Percentiles rank a stretch among this genome's conserved stretches.
Conservation (phyloP, 2,113 vertebrate genomes). For the Coptodon rendalli region DNA sequence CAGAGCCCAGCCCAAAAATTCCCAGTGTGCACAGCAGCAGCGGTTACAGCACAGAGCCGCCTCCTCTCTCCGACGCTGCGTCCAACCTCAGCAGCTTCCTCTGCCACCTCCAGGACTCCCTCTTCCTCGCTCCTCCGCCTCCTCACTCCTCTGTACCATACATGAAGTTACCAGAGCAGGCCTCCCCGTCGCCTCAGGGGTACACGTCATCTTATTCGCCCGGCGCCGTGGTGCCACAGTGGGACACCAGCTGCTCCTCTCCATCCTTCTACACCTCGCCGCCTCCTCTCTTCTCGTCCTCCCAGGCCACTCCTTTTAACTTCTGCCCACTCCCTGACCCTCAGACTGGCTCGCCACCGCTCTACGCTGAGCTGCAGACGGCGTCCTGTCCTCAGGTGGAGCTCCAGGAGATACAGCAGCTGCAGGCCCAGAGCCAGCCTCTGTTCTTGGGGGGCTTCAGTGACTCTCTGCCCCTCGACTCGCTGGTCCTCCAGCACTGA, state of each 20-base stretch:
- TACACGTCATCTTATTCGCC: constrained; percentile 77
- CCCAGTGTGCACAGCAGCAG: constrained; percentile 32
- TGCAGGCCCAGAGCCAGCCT: background rate
- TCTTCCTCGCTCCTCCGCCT: background rate
- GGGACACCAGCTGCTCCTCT: constrained; percentile 60
- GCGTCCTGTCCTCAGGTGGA: background rate
- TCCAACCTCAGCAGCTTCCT: constrained; percentile 63
- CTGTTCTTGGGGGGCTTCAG: background rate
- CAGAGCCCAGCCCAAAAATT: constrained; percentile 69
- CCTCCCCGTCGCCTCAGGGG: constrained; percentile 54
- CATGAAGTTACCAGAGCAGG: constrained; percentile 69
- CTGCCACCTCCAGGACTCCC: constrained; percentile 67
- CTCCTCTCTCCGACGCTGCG: constrained; percentile 11
- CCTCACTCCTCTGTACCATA: background rate
- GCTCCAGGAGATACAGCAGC: background rate
- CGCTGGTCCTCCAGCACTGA: constrained; percentile 11
- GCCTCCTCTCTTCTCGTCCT: background rate
- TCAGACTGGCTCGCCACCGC: background rate
- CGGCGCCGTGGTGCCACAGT: constrained; percentile 66
- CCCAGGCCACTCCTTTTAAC: background rate
- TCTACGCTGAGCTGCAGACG: constrained; percentile 3
- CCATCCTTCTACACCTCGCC: constrained; percentile 67
- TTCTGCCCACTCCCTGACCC: background rate
- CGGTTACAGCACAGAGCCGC: constrained; percentile 39
- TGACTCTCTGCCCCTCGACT: background rate